Base-by-base conservation (phyloP, 2,888 invertebrate species). In the Drosophila infuscata region DNA sequence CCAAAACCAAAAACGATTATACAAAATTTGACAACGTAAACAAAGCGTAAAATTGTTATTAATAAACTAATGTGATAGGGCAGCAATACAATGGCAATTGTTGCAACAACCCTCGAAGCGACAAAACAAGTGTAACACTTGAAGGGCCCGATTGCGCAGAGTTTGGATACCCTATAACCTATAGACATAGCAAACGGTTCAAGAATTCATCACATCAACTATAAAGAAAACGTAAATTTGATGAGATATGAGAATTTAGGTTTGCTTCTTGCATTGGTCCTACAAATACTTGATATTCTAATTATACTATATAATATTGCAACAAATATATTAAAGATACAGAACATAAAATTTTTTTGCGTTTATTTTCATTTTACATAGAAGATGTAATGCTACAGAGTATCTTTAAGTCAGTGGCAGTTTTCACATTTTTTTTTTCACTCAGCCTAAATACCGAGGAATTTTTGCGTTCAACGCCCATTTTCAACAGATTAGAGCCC, bases 11-110 rank as follows among this genome's bases (percentile, higher is more conserved):
- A 74, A 71, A 71, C 79, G 67, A 84, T 83, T 83, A 72, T 72
- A 75, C 61, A 71, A 75, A 74, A 84, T 76, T 74, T 81, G 76
- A 78, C 86, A 88, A 76, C 74, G 64, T 70, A 85, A 91, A 91
- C 89, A 90, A 89, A 83, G 86, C 91, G 81, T 90, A 66, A 88
- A 88, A 88, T 91, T 91, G 81, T 90, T 90, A 79, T 81, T 90
- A 90, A 91, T 83, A 89, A 91, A 80, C 76, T 70, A 69, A 74
- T 65, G 59, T 57, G 49, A 29, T 43, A 11, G 62, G 64, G 56
- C 58, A 57, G 69, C 60, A 57, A 75, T 76, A 74, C 88, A 70
- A 74, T 67, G 76, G 57, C 86, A 85, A 84, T 79, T 86, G 56
- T 43, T 49, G 64, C 8, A 86, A 30, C 90, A 74, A 75, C 85